Conservation (phyloP, 2,797 vertebrate genomes). For the Myotis daubentonii region DNA sequence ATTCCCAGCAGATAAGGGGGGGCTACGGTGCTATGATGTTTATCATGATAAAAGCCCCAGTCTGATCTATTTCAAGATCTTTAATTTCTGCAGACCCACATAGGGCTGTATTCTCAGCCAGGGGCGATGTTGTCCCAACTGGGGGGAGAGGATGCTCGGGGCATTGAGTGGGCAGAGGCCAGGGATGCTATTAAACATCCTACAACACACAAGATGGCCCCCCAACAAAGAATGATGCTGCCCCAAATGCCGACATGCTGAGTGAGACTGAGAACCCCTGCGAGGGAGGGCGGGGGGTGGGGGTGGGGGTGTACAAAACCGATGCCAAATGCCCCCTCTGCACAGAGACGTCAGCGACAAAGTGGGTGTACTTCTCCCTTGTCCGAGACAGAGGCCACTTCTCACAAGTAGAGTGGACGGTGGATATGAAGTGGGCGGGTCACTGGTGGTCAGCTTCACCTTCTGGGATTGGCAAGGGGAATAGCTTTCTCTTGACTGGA, state of each 20-base stretch:
- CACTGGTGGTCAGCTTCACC: slow-evolving; percentile 45
- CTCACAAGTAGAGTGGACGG: slow-evolving; percentile 9
- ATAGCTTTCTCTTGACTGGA: slow-evolving; percentile 44
- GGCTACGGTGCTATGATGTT: not conserved
- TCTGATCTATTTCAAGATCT: not conserved
- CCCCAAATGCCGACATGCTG: not conserved
- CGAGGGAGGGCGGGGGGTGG: not conserved
- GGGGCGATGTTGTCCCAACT: not conserved
- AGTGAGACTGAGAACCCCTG: not conserved
- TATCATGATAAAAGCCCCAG: not conserved
- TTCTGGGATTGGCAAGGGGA: slow-evolving; percentile 67
- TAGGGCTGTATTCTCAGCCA: not conserved
- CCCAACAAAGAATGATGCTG: not conserved
- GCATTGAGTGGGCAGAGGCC: too few species aligned
- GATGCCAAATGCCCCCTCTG: slow-evolving; percentile 66
- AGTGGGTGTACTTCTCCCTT: slow-evolving; percentile 39
- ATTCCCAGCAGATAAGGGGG: not conserved
- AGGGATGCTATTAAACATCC: not conserved
- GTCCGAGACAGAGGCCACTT: slow-evolving; percentile 18
- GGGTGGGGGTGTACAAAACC: not conserved
- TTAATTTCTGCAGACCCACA: not conserved
- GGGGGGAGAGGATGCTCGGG: rapidly evolving
- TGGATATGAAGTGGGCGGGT: not conserved
- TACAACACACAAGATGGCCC: not conserved
- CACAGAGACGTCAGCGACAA: slow-evolving; percentile 61